Conservation (phyloP, 1,140 invertebrate species). For the Drosophila busckii region DNA sequence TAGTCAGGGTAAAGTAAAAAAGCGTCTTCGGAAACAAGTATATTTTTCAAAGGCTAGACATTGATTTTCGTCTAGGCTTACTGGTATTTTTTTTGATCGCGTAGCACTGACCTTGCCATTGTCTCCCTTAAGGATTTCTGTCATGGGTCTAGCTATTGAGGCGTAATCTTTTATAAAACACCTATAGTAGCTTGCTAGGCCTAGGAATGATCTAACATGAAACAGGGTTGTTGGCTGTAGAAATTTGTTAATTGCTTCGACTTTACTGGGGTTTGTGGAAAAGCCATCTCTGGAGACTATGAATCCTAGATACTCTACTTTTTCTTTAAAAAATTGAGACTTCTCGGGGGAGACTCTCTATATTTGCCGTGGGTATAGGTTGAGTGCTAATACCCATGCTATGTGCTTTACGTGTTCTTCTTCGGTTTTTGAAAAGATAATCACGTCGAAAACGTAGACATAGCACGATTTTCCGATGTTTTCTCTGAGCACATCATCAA, state of each 20-base stretch:
- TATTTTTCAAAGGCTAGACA: constrained; percentile 13
- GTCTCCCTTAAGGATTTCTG: constrained; percentile 8
- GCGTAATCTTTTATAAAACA: constrained; percentile 10
- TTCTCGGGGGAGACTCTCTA: constrained; percentile 12
- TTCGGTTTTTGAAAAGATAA: constrained; percentile 10
- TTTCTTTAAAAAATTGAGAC: constrained; percentile 8
- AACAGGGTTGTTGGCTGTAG: neutral
- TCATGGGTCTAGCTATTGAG: constrained; percentile 3
- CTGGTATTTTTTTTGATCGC: constrained; percentile 8
- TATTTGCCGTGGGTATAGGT: constrained; percentile 6
- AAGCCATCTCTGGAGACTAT: constrained; percentile 1
- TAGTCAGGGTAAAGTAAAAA: constrained; percentile 14
- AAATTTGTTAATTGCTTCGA: constrained; percentile 11
- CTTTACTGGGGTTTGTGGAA: constrained; percentile 9
- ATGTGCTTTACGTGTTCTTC: constrained; percentile 6
- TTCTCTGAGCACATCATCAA: constrained; percentile 6
- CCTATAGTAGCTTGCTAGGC: constrained; percentile 10
- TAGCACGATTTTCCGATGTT: constrained; percentile 7
- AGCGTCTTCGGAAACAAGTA: constrained; percentile 17
- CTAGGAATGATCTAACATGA: constrained; percentile 5
- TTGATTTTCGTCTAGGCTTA: constrained; percentile 4
- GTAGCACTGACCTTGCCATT: constrained; percentile 3
- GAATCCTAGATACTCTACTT: constrained; percentile 7
- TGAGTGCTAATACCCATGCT: constrained; percentile 1
- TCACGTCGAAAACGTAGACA: constrained; percentile 7